Evolutionary conservation across 2,797 vertebrate species (phyloP).

Genomic region (Mionectes olivaceus): DNA sequence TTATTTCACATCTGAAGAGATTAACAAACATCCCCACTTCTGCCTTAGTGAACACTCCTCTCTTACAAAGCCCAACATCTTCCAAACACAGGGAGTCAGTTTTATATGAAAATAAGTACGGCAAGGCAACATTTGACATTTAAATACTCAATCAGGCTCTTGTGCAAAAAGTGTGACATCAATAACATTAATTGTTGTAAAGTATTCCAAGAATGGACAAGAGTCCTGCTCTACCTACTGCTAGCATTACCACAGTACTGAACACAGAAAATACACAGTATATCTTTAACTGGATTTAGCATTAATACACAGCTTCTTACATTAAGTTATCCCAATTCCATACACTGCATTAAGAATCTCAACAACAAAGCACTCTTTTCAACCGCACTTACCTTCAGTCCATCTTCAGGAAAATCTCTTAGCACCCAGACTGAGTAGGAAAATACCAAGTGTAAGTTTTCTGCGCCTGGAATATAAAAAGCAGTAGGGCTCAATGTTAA

Average conservation of each 20-base stretch:
- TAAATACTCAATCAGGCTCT: background rate
- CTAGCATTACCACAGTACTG: background rate
- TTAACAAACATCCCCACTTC: background rate
- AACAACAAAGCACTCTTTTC: background rate
- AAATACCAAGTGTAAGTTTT: conserved; percentile 94
- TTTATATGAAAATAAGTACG: background rate
- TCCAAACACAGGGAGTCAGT: background rate
- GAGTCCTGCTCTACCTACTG: background rate
- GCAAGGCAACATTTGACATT: background rate
- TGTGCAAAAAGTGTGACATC: background rate
- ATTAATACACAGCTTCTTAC: background rate
- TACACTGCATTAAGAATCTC: background rate
- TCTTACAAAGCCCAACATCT: background rate
- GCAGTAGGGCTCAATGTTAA: background rate
- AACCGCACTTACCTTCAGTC: conserved; percentile 86
- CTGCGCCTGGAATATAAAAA: conserved; percentile 82
- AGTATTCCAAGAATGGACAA: background rate
- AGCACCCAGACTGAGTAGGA: conserved; percentile 97
- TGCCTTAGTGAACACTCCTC: background rate
- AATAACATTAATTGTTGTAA: background rate
- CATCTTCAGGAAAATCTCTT: conserved; percentile 94
- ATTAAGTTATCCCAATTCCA: background rate
- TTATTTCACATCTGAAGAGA: background rate
- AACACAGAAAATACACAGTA: background rate
- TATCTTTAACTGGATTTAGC: background rate